phyloP scores from a whole-genome alignment of 2,113 vertebrate genomes.

The Thinocorus orbignyianus region DNA sequence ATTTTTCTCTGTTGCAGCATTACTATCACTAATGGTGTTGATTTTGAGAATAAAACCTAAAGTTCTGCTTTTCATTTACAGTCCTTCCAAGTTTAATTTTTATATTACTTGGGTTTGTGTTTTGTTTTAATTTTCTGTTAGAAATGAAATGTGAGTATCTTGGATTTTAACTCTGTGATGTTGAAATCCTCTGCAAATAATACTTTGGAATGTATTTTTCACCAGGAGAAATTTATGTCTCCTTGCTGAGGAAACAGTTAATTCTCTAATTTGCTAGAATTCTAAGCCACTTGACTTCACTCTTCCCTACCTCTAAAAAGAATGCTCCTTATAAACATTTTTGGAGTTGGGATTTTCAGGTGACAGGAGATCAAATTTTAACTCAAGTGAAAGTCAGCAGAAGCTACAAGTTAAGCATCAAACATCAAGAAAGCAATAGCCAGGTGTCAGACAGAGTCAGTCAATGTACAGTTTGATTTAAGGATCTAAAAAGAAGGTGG shows the following conservation, averaged over 20 bases:
- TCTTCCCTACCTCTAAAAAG: neutral
- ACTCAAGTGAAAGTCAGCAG: neutral
- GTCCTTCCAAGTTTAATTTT: neutral
- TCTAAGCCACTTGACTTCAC: neutral
- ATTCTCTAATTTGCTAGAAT: neutral
- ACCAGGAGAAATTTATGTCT: neutral
- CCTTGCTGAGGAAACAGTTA: neutral
- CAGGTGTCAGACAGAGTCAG: conserved; percentile 10
- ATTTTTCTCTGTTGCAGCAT: neutral
- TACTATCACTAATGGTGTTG: neutral
- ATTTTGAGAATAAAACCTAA: neutral
- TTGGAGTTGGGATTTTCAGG: neutral
- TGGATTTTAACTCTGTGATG: neutral
- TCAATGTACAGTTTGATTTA: neutral
- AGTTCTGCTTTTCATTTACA: neutral
- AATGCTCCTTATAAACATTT: neutral
- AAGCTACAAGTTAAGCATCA: neutral
- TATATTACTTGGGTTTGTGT: neutral
- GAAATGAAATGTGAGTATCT: neutral
- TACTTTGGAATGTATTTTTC: neutral
- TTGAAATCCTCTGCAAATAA: neutral
- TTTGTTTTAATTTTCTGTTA: neutral
- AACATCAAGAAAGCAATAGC: neutral
- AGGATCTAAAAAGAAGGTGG: neutral
- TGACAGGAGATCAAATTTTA: neutral